Base-by-base conservation (phyloP, 2,113 vertebrate species). In the Oxygymnocypris stewartii region DNA sequence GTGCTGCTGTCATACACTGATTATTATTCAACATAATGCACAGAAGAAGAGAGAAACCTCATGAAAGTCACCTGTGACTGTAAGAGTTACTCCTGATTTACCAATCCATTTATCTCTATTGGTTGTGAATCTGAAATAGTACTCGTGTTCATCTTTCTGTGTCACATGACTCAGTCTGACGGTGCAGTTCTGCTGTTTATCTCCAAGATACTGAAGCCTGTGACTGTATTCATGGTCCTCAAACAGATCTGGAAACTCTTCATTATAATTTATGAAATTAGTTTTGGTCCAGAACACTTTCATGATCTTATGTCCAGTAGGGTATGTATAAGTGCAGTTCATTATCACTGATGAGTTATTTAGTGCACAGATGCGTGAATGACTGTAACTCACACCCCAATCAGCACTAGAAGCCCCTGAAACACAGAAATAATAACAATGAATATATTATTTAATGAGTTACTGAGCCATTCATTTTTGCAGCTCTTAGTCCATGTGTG, bases 41-140 rank as follows among this genome's bases (percentile, higher is more conserved):
- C 57, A 61, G 57, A 61, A 61, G 57, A 61, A 13, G 65, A 69
- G 14, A 16, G 28, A 18, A 69, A 69, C 65, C 65, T 69, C 65
- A 69, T 7, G 2, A 35, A 35, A 69, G 14, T 69, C 65, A 69
- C 65, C 65, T 69, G 65, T 69, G 65, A 69, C 31, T 35, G 6
- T 28, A 13, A 63, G 61, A 63, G 10, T 5, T n/a, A 63, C 61
- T 63, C 61, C 61, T 63, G 61, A 11, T 0, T 3, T 0, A 69
- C 65, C 65, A 18, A 1, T 3, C 2, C 2, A 31, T 18, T 0
- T 12, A 14, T 0, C 20, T 14, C 5, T 0, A 69, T 37, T 0
- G 18, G 28, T 69, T 1, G 2, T 63, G n/a, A 63, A 63, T 63
- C n/a, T 63, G 61, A 63, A 63, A 63, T 6, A 63, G 61, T 63